A percentile compares a stretch with the other conserved stretches of the same genome.
Conservation (phyloP, 2,888 invertebrate genomes). For the Achlya flavicornis region DNA sequence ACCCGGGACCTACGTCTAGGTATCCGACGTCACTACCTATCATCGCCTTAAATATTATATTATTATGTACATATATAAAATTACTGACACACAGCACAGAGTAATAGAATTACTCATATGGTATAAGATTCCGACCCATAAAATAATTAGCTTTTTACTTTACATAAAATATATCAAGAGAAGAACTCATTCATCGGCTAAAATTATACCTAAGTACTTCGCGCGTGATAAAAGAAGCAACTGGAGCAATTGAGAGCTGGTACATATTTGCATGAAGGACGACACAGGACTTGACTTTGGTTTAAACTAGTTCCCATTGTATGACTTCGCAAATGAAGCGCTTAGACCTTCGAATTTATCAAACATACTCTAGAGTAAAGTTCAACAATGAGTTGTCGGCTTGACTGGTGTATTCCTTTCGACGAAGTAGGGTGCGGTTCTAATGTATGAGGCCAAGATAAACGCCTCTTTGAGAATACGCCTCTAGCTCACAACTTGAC, state of each 20-base stretch:
- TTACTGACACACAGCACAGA: too few relatives aligned
- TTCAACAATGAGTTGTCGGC: conserved; percentile 53
- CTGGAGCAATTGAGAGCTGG: not conserved
- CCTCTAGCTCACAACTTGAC: conserved; percentile 38
- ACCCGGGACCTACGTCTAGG: too few relatives aligned
- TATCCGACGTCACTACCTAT: too few relatives aligned
- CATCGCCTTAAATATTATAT: too few relatives aligned
- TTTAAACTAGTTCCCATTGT: conserved; percentile 18
- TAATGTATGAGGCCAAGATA: conserved; percentile 44
- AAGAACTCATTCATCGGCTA: too few relatives aligned
- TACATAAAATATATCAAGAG: too few relatives aligned
- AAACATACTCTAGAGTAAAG: conserved; percentile 35
- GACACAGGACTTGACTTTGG: not conserved
- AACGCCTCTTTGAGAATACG: conserved; percentile 39
- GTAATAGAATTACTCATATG: too few relatives aligned
- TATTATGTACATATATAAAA: too few relatives aligned
- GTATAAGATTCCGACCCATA: too few relatives aligned
- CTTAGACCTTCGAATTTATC: conserved; percentile 31
- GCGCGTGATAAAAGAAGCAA: not conserved
- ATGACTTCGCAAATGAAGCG: conserved; percentile 15
- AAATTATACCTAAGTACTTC: not conserved
- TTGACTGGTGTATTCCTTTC: conserved; percentile 41
- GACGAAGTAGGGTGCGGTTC: conserved; percentile 55
- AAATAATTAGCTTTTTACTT: too few relatives aligned
- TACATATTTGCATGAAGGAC: conserved; percentile 5